These are phyloP conservation scores for Druon quercuslanigerum DNA, from an alignment of 1,140 invertebrate species.

Conservation along the genomic window DNA sequence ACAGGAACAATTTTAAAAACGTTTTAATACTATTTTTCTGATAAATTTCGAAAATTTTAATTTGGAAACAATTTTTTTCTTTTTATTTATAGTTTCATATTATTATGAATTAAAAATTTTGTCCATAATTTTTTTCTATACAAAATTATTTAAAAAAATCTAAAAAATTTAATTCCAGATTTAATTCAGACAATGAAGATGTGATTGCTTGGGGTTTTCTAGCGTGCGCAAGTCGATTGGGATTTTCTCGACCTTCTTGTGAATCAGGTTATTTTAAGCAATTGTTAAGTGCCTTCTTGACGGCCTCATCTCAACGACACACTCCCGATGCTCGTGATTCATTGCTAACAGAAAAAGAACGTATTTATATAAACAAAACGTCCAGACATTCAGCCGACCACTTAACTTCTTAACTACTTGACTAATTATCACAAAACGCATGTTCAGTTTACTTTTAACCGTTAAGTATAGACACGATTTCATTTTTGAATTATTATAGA, in stretches of 20 bases:
- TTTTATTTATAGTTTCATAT: too few species aligned
- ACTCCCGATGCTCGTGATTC: not conserved
- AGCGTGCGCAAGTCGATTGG: not conserved
- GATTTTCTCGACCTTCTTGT: constrained; percentile 5
- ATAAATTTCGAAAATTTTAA: too few species aligned
- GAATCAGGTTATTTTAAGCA: constrained; percentile 25
- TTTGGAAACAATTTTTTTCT: too few species aligned
- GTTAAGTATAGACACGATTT: too few species aligned
- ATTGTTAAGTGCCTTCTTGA: constrained; percentile 22
- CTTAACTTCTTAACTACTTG: not conserved
- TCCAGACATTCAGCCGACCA: not conserved
- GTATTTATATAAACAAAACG: constrained; percentile 1
- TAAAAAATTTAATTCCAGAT: not conserved
- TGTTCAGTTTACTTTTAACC: not conserved
- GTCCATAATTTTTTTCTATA: too few species aligned
- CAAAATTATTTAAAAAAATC: too few species aligned
- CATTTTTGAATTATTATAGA: too few species aligned
- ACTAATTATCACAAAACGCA: not conserved
- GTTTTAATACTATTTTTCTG: too few species aligned
- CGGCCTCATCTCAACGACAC: constrained; percentile 8
- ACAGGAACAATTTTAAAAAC: too few species aligned
- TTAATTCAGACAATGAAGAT: not conserved
- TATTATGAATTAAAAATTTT: too few species aligned
- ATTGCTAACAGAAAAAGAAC: not conserved
- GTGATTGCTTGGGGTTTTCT: not conserved